Evolutionary conservation across 2,797 vertebrate genomes (phyloP).

Genomic region (Rhadinocentrus ornatus): DNA sequence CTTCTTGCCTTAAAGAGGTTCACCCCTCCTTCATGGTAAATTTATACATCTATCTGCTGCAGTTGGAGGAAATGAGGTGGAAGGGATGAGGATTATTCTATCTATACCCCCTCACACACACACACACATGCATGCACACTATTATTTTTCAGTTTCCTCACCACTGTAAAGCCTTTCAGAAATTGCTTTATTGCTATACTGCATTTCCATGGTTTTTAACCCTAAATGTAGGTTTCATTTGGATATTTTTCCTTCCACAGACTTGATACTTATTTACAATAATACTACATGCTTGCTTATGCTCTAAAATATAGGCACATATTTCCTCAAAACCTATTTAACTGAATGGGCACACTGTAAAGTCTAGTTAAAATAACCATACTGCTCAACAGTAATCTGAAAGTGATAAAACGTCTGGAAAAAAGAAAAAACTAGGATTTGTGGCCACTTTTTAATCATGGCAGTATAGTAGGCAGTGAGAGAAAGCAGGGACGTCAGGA

Average conservation of each 20-base stretch:
- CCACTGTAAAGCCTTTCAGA: constrained; percentile 27
- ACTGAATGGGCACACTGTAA: not conserved
- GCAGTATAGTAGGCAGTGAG: too few species aligned
- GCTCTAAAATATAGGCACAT: not conserved
- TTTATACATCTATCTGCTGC: constrained; percentile 28
- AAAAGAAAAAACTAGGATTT: too few species aligned
- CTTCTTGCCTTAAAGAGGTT: constrained; percentile 28
- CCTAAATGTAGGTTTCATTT: not conserved
- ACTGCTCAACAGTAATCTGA: not conserved
- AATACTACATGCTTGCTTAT: not conserved
- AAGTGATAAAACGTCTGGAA: not conserved
- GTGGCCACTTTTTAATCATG: too few species aligned
- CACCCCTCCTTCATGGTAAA: constrained; percentile 37
- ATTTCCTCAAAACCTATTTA: not conserved
- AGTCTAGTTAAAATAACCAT: not conserved
- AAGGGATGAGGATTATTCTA: constrained; percentile 61
- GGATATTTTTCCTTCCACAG: not conserved
- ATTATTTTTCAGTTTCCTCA: constrained; percentile 5
- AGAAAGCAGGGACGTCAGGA: too few species aligned
- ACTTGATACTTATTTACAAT: not conserved
- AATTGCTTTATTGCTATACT: constrained; percentile 6
- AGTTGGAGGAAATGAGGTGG: constrained; percentile 44
- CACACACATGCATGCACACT: constrained; percentile 2
- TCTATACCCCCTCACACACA: constrained; percentile 30
- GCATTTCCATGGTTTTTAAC: constrained; percentile 8